phyloP scores from a whole-genome alignment of 2,888 invertebrate species.

The Tenthredo scrophulariae region DNA sequence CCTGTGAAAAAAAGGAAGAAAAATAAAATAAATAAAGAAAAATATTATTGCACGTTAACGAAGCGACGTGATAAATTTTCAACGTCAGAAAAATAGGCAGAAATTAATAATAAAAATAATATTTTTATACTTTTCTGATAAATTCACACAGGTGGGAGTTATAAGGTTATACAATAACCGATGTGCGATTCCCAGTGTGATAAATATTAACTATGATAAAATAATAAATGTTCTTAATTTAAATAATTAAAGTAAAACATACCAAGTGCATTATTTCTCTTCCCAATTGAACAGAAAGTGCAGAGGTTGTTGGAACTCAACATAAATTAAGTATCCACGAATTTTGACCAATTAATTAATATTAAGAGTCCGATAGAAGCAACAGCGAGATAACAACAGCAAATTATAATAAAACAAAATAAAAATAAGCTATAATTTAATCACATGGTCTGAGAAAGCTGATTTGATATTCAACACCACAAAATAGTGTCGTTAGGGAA shows the following conservation, averaged over 20 bases:
- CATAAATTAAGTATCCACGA: conserved; percentile 1
- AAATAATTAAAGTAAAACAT: conserved; percentile 31
- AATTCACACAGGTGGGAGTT: background rate
- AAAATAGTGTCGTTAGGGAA: background rate
- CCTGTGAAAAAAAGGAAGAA: conserved; percentile 81
- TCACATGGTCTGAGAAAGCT: background rate
- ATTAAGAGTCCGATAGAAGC: background rate
- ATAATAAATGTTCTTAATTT: conserved; percentile 30
- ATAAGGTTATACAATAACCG: background rate
- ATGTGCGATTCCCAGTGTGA: background rate
- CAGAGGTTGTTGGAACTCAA: conserved; percentile 1
- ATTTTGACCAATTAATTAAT: background rate
- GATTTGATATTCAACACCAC: background rate
- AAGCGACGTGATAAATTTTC: background rate
- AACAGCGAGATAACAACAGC: background rate
- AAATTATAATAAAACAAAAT: background rate
- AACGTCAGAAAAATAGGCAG: background rate
- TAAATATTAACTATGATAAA: conserved; percentile 24
- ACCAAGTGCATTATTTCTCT: conserved; percentile 31
- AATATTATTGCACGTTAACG: background rate
- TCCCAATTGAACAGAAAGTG: conserved; percentile 21
- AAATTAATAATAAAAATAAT: background rate
- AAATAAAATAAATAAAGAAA: conserved; percentile 22
- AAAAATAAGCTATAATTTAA: background rate
- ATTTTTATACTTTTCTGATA: background rate